phyloP scores from a whole-genome alignment of 2,113 vertebrate species.

The Numida meleagris region DNA sequence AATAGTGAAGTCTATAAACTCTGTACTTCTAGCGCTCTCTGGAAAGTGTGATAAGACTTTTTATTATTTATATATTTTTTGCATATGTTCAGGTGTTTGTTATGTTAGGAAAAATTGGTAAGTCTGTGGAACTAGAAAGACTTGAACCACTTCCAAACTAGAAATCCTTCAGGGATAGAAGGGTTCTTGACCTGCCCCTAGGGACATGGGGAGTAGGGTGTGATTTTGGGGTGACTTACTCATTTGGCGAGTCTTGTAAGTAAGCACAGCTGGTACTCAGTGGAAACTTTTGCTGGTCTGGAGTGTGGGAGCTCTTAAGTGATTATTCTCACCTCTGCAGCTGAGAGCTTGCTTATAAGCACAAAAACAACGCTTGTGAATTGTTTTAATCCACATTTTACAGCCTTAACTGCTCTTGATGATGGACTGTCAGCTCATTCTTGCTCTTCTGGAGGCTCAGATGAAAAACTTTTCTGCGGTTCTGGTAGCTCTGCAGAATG shows the following conservation, averaged over 20 bases:
- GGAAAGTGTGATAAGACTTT: constrained; percentile 11
- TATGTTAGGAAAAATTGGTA: background rate
- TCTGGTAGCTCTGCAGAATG: fast-evolving
- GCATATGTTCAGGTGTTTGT: background rate
- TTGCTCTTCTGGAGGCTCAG: background rate
- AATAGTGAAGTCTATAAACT: background rate
- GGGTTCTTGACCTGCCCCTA: background rate
- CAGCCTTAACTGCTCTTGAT: background rate
- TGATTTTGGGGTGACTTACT: background rate
- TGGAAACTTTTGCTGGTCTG: background rate
- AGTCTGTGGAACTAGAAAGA: background rate
- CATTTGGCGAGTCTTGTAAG: background rate
- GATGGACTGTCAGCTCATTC: background rate
- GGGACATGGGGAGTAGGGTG: background rate
- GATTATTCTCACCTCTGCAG: background rate
- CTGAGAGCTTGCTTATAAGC: background rate
- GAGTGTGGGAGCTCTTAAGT: background rate
- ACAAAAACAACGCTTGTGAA: background rate
- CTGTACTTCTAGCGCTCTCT: background rate
- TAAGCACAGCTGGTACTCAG: background rate
- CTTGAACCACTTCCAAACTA: background rate
- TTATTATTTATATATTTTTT: background rate
- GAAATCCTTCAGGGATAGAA: background rate
- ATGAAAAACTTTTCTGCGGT: background rate
- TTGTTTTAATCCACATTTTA: background rate